Percentiles rank a stretch among this genome's conserved stretches.
phyloP scores from a whole-genome alignment of 23 tunicate genomes.

The Trididemnum clinides region DNA sequence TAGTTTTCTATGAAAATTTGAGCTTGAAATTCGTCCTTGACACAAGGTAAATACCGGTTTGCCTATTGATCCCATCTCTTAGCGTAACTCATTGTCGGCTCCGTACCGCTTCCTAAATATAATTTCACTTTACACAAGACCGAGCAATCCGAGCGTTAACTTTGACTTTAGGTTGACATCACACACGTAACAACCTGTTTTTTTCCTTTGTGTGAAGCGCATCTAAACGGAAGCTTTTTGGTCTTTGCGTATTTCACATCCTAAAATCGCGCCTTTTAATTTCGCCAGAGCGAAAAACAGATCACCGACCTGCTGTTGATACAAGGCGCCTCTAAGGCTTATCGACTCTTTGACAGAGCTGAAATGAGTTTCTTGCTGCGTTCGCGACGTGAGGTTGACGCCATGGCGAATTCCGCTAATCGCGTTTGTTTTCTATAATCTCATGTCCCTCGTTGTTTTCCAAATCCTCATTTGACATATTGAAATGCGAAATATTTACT shows the following conservation, averaged over 20 bases:
- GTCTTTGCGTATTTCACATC: conserved; percentile 21
- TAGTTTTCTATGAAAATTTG: too few relatives aligned
- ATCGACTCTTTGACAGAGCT: neutral
- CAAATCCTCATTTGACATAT: neutral
- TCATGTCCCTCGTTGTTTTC: conserved; percentile 15
- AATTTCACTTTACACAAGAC: too few relatives aligned
- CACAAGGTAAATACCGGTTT: too few relatives aligned
- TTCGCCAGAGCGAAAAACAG: neutral
- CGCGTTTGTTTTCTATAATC: conserved; percentile 18
- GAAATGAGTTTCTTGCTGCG: neutral
- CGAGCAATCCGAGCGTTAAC: neutral
- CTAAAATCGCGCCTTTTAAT: neutral
- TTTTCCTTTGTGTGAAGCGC: too few relatives aligned
- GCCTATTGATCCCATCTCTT: too few relatives aligned
- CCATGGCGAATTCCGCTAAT: conserved; percentile 29
- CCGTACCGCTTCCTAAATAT: too few relatives aligned
- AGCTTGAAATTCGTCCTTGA: too few relatives aligned
- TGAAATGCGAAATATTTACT: neutral
- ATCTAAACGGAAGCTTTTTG: neutral
- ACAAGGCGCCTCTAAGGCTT: neutral
- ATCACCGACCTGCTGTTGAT: conserved; percentile 24
- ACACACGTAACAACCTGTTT: neutral
- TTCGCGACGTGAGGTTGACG: conserved; percentile 24
- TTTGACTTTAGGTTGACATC: neutral
- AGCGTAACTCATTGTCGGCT: too few relatives aligned